Evolutionary conservation across 2,113 vertebrate species (phyloP).

Genomic region (Mus musculus): GRCm39 chr9:100449501-100450000

Average conservation of each 20-base stretch:
- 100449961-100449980: background rate
- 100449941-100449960: background rate
- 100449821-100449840: too few relatives aligned
- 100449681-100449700: slow-evolving; percentile 52
- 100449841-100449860: too few relatives aligned
- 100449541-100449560: slow-evolving; percentile 25
- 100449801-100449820: too few relatives aligned
- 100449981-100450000: background rate
- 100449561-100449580: background rate
- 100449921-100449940: background rate
- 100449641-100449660: background rate
- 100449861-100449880: too few relatives aligned
- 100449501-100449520: background rate
- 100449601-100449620: slow-evolving; percentile 1
- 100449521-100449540: slow-evolving; percentile 37
- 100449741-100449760: background rate
- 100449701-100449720: background rate
- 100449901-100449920: background rate
- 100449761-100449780: too few relatives aligned
- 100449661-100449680: slow-evolving; percentile 25
- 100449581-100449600: slow-evolving; percentile 42
- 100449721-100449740: background rate
- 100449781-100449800: background rate
- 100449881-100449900: background rate
- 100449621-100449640: slow-evolving; percentile 21